Conservation (phyloP, 2,888 invertebrate species). For the Luffia ferchaultella region DNA sequence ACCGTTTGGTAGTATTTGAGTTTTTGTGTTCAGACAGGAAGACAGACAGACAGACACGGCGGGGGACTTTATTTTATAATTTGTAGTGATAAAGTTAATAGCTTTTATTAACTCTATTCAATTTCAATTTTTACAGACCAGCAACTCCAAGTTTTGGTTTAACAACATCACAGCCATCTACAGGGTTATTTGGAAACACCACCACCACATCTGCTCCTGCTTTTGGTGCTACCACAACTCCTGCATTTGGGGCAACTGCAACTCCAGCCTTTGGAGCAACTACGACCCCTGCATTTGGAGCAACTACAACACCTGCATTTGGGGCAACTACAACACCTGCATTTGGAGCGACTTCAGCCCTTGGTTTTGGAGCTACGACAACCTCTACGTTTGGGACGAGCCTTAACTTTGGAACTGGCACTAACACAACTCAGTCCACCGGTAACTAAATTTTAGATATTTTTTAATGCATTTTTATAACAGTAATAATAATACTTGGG, state of each 20-base stretch:
- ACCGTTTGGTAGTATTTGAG: too few relatives aligned
- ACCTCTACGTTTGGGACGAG: slow-evolving; percentile 28
- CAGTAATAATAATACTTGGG: too few relatives aligned
- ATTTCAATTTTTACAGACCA: slow-evolving; percentile 28
- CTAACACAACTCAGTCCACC: slow-evolving; percentile 29
- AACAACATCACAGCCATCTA: slow-evolving; percentile 34
- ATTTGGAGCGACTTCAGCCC: slow-evolving; percentile 21
- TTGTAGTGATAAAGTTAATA: too few relatives aligned
- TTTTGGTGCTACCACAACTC: slow-evolving; percentile 21
- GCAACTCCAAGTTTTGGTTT: slow-evolving; percentile 42
- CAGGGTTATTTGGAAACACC: slow-evolving; percentile 36
- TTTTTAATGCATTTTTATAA: background rate
- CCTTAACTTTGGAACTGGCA: slow-evolving; percentile 39
- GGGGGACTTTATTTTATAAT: too few relatives aligned
- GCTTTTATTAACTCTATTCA: too few relatives aligned
- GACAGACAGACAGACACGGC: too few relatives aligned
- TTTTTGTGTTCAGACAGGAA: too few relatives aligned
- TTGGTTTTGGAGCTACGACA: slow-evolving; percentile 20
- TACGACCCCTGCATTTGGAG: slow-evolving; percentile 23
- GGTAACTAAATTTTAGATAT: slow-evolving; percentile 21
- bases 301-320: slow-evolving; percentile 23
- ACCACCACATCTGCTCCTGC: slow-evolving; percentile 27
- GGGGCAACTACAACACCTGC: slow-evolving; percentile 22
- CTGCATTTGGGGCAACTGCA: slow-evolving; percentile 30
- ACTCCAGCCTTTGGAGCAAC: slow-evolving; percentile 24